Percentiles rank a stretch among this genome's conserved stretches.
Evolutionary conservation across 2,113 vertebrate genomes (phyloP).

Genomic region (Salvelinus fontinalis): DNA sequence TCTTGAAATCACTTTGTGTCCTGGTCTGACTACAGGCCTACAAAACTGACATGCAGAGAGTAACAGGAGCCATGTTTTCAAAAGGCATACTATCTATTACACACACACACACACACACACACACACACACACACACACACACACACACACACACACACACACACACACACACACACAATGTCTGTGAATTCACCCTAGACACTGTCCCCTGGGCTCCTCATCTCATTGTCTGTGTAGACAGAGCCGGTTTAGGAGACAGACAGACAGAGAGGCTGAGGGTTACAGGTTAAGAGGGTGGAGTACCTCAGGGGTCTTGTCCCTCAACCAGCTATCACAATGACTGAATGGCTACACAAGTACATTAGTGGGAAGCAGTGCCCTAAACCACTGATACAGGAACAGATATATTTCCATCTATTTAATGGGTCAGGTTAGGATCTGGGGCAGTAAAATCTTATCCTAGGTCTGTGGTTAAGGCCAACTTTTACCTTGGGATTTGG

Average conservation of each 20-base stretch:
- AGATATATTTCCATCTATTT: too few species aligned
- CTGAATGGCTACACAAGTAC: too few species aligned
- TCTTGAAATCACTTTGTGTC: background rate
- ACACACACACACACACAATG: background rate
- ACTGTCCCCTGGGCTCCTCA: background rate
- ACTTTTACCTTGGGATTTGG: too few species aligned
- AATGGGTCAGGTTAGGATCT: too few species aligned
- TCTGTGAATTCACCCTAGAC: background rate
- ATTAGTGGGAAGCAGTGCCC: too few species aligned
- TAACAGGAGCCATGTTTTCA: background rate
- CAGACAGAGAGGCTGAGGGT: constrained; percentile 47
- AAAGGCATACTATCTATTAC: background rate
- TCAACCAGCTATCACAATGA: background rate
- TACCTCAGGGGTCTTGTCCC: constrained; percentile 42
- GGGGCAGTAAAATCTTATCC: too few species aligned
- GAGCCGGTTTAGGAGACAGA: constrained; percentile 56
- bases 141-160: background rate
- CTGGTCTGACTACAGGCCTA: background rate
- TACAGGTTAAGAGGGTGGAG: constrained; percentile 71
- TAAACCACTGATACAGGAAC: too few species aligned
- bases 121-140: background rate
- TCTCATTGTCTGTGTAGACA: constrained; percentile 55
- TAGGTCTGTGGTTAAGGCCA: too few species aligned
- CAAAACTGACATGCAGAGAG: background rate
- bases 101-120: background rate